Evolutionary conservation across 2,888 invertebrate genomes (phyloP).

Genomic region (Pemphredon lugubris): DNA sequence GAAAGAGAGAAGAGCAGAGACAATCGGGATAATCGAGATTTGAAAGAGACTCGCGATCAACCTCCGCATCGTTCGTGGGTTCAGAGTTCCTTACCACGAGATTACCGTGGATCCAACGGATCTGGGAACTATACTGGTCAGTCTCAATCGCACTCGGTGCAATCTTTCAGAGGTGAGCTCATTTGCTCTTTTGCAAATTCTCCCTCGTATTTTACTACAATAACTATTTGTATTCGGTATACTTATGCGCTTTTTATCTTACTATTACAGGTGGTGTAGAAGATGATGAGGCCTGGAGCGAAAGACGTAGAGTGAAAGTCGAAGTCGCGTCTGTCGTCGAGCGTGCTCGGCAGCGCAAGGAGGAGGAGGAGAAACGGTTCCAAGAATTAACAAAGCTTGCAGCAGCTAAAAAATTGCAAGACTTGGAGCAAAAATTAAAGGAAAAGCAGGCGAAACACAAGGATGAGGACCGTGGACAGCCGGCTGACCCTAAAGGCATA

Average conservation of each 20-base stretch:
- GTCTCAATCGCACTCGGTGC: conserved; percentile 79
- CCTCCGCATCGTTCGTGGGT: conserved; percentile 69
- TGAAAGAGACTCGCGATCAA: conserved; percentile 54
- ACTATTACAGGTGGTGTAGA: conserved; percentile 81
- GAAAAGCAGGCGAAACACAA: conserved; percentile 83
- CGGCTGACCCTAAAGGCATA: conserved; percentile 80
- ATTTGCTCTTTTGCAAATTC: conserved; percentile 3
- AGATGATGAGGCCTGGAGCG: conserved; percentile 87
- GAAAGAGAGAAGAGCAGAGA: conserved; percentile 73
- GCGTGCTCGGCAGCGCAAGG: conserved; percentile 91
- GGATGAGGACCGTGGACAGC: conserved; percentile 71
- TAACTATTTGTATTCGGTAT: too few relatives aligned
- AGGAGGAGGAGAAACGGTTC: conserved; percentile 93
- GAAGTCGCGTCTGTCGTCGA: conserved; percentile 91
- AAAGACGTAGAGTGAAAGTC: conserved; percentile 87
- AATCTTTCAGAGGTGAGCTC: conserved; percentile 73
- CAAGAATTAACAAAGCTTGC: conserved; percentile 85
- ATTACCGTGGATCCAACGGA: conserved; percentile 76
- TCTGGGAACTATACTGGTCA: conserved; percentile 66
- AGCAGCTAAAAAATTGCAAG: conserved; percentile 86
- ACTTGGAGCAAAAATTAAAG: conserved; percentile 86
- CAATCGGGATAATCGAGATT: conserved; percentile 57
- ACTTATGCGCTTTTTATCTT: too few relatives aligned
- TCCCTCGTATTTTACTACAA: too few relatives aligned
- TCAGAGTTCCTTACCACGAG: conserved; percentile 67